Evolutionary conservation across 2,797 vertebrate species (phyloP).

Genomic region (Hippoglossus hippoglossus): DNA sequence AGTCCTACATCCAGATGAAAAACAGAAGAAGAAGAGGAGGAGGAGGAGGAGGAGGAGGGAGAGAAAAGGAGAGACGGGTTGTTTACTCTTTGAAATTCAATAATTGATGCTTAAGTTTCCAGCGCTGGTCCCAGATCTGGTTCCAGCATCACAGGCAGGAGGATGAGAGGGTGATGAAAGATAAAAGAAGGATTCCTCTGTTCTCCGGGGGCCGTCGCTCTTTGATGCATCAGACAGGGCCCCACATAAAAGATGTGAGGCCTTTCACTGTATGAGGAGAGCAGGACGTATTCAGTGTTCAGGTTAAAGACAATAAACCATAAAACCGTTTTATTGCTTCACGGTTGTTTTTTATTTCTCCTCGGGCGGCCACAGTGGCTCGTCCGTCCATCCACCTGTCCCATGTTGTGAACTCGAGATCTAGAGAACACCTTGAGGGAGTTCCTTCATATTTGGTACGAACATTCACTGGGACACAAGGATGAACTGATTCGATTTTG

Average conservation of each 20-base stretch:
- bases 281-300: too few species aligned
- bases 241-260: background rate
- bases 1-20: background rate
- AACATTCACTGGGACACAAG: too few species aligned
- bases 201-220: background rate
- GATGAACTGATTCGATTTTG: too few species aligned
- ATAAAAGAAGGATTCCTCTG: constrained; percentile 38
- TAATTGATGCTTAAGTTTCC: constrained; percentile 60
- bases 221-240: constrained; percentile 36
- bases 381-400: too few species aligned
- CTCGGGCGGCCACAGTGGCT: too few species aligned
- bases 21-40: background rate
- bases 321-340: background rate
- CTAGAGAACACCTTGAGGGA: too few species aligned
- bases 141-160: constrained; percentile 39
- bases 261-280: too few species aligned
- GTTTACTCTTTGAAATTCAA: constrained; percentile 58
- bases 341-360: too few species aligned
- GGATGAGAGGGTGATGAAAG: constrained; percentile 38
- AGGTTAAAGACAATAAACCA: too few species aligned
- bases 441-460: too few species aligned
- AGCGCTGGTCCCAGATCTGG: constrained; percentile 31
- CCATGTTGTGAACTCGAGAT: too few species aligned
- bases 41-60: background rate
- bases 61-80: background rate